Evolutionary conservation across 1,140 invertebrate species (phyloP).

Genomic region (Micrasema longulum): DNA sequence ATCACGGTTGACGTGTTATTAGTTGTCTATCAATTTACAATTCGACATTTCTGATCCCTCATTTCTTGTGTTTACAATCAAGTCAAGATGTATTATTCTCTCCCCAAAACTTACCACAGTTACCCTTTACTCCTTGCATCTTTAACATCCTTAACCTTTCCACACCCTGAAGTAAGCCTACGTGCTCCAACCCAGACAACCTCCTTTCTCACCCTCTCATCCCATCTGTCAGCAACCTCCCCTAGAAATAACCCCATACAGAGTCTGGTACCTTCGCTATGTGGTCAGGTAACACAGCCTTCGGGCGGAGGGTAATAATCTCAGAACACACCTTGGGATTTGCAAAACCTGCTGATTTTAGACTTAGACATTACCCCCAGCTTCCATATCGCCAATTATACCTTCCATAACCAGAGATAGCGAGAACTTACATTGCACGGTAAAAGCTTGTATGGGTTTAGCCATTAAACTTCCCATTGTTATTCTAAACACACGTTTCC

Average conservation of each 20-base stretch:
- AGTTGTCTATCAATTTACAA: too few relatives aligned
- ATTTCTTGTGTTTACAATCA: not conserved
- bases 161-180: constrained; percentile 10
- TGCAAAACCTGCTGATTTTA: constrained; percentile 39
- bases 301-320: constrained; percentile 30
- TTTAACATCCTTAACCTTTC: constrained; percentile 39
- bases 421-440: not conserved
- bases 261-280: constrained; percentile 20
- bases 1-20: too few relatives aligned
- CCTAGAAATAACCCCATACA: constrained; percentile 16
- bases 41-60: too few relatives aligned
- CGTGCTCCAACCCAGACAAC: constrained; percentile 1
- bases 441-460: constrained; percentile 9
- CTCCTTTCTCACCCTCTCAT: constrained; percentile 2
- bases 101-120: constrained; percentile 5
- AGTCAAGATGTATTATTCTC: not conserved
- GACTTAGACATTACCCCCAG: constrained; percentile 17
- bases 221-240: not conserved
- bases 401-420: constrained; percentile 11
- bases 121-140: constrained; percentile 19
- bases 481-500: constrained; percentile 11
- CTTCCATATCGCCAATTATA: constrained; percentile 32
- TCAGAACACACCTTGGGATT: constrained; percentile 37
- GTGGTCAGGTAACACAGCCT: constrained; percentile 31
- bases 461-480: constrained; percentile 2